phyloP scores from a whole-genome alignment of 2,888 invertebrate species.

The Clistopyga incitator region DNA sequence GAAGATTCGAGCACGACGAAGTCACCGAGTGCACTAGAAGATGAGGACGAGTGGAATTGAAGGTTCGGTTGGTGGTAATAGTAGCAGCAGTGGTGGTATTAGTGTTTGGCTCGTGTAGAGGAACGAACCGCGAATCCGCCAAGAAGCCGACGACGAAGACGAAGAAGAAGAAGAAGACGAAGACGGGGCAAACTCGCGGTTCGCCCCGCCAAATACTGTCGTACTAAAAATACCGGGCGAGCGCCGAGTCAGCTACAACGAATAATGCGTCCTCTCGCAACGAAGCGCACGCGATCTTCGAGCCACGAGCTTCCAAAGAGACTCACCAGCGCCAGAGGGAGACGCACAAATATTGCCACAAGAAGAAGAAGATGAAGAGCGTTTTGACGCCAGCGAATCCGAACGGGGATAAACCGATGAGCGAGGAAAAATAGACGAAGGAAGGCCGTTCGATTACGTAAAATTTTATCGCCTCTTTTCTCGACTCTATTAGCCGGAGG shows the following conservation, averaged over 20 bases:
- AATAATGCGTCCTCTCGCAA: slow-evolving; percentile 75
- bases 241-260: slow-evolving; percentile 75
- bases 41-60: slow-evolving; percentile 67
- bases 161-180: slow-evolving; percentile 62
- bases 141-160: slow-evolving; percentile 66
- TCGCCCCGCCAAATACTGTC: slow-evolving; percentile 83
- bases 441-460: slow-evolving; percentile 77
- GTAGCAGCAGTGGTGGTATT: slow-evolving; percentile 37
- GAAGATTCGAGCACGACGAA: slow-evolving; percentile 71
- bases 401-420: slow-evolving; percentile 61
- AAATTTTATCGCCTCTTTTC: slow-evolving; percentile 64
- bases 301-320: slow-evolving; percentile 7
- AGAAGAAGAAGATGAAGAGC: slow-evolving; percentile 30
- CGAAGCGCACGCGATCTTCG: slow-evolving; percentile 24
- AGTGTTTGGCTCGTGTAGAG: slow-evolving; percentile 35
- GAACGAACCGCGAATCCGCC: slow-evolving; percentile 56
- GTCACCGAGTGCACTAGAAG: slow-evolving; percentile 73
- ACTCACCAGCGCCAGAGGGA: slow-evolving; percentile 34
- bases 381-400: background rate
- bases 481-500: background rate
- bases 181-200: slow-evolving; percentile 69
- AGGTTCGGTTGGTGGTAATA: slow-evolving; percentile 25
- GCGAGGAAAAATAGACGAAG: slow-evolving; percentile 67
- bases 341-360: slow-evolving; percentile 23
- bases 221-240: slow-evolving; percentile 82